These are phyloP conservation scores for Acrobasis repandana DNA, from an alignment of 2,888 invertebrate genomes.

Conservation along the genomic window DNA sequence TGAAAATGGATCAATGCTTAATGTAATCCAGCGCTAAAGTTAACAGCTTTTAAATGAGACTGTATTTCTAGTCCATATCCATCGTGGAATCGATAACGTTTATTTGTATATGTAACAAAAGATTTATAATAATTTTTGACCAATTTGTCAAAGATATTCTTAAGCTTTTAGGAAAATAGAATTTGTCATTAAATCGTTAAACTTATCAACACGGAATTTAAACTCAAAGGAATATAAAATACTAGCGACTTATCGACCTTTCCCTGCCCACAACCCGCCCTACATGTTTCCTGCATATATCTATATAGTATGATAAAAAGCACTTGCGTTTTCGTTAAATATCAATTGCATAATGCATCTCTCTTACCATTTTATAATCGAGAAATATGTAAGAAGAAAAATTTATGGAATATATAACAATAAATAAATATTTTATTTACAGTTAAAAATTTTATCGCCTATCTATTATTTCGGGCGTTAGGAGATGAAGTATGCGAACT, in stretches of 20 bases:
- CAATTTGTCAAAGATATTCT: no score
- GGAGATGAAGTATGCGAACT: slow-evolving; percentile 51
- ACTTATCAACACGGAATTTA: neutral
- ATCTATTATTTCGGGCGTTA: slow-evolving; percentile 63
- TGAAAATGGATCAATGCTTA: slow-evolving; percentile 14
- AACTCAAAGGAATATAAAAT: neutral
- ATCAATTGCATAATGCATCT: slow-evolving; percentile 70
- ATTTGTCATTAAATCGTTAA: neutral
- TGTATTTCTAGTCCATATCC: neutral
- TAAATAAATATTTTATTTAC: slow-evolving; percentile 83
- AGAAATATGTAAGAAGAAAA: slow-evolving; percentile 79
- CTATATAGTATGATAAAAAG: slow-evolving; percentile 68
- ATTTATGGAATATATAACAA: slow-evolving; percentile 80
- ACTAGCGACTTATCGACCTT: neutral
- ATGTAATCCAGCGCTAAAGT: slow-evolving; percentile 8
- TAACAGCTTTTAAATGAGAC: neutral
- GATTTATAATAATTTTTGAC: no score
- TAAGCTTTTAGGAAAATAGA: neutral
- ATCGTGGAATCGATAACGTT: neutral
- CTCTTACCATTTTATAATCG: slow-evolving; percentile 77
- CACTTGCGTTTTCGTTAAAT: slow-evolving; percentile 68
- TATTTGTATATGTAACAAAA: no score
- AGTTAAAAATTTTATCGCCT: slow-evolving; percentile 77
- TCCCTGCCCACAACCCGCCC: slow-evolving; percentile 1
- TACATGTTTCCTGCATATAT: slow-evolving; percentile 38